These are phyloP conservation scores for Pelusios castaneus DNA, from an alignment of 2,113 vertebrate genomes.

Conservation along the genomic window DNA sequence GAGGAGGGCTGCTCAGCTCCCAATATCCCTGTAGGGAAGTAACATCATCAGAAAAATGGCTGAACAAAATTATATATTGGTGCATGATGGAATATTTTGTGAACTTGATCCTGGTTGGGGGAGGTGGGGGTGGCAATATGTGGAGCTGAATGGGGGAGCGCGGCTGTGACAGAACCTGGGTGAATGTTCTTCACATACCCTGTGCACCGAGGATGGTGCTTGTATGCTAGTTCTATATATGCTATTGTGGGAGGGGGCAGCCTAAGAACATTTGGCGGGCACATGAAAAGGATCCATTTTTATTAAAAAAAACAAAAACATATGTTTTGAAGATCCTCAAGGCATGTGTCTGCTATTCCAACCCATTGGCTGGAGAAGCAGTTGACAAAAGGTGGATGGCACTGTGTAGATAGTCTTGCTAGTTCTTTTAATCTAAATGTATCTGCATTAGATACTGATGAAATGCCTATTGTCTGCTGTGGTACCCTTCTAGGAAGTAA, in stretches of 20 bases:
- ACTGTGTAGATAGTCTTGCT: neutral
- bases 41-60: neutral
- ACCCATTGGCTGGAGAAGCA: neutral
- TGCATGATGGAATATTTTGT: neutral
- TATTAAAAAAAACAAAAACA: neutral
- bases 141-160: neutral
- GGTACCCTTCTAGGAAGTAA: neutral
- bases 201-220: neutral
- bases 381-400: neutral
- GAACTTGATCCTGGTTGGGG: neutral
- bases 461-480: neutral
- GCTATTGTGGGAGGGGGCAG: neutral
- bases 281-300: neutral
- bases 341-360: neutral
- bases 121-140: neutral
- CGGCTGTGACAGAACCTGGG: neutral
- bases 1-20: accelerated
- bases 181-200: neutral
- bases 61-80: accelerated
- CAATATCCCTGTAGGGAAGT: neutral
- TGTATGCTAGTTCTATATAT: neutral
- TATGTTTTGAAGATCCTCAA: neutral
- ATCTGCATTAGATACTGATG: neutral
- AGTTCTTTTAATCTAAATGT: neutral
- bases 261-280: neutral